Conservation (phyloP, 2,797 vertebrate species). For the Microctenopoma stevenorrisi region DNA sequence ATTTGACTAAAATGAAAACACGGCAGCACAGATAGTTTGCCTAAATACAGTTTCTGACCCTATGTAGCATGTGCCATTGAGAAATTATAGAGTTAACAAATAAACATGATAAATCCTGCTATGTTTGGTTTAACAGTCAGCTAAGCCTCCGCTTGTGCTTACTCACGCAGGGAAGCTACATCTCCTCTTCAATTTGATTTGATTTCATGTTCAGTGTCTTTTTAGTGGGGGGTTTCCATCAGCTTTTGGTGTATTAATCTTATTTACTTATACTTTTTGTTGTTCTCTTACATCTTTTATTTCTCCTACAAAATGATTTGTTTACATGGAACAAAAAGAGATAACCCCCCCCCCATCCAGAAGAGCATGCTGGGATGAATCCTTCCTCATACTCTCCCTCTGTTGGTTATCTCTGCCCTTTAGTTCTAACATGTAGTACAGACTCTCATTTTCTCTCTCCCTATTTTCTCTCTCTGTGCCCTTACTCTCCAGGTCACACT, state of each 20-base stretch:
- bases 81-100: conserved; percentile 64
- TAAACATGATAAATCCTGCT: conserved; percentile 59
- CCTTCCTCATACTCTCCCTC: not conserved
- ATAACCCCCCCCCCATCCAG: conserved; percentile 16
- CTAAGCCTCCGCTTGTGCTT: conserved; percentile 60
- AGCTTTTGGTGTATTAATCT: conserved; percentile 54
- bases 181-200: conserved; percentile 59
- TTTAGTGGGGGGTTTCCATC: conserved; percentile 47
- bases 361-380: conserved; percentile 1
- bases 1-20: conserved; percentile 24
- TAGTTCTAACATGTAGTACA: conserved; percentile 16
- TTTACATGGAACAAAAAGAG: not conserved
- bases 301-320: not conserved
- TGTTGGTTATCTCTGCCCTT: conserved; percentile 9
- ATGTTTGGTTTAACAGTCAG: conserved; percentile 60
- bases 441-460: conserved; percentile 35
- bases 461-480: conserved; percentile 13
- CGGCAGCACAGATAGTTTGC: conserved; percentile 12
- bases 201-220: conserved; percentile 53
- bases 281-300: not conserved
- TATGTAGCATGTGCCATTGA: conserved; percentile 37
- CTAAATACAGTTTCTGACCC: conserved; percentile 37
- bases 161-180: conserved; percentile 53
- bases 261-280: conserved; percentile 22
- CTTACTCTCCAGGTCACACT: conserved; percentile 37